phyloP scores from a whole-genome alignment of 1,140 invertebrate genomes.

The Hycleus cichorii region DNA sequence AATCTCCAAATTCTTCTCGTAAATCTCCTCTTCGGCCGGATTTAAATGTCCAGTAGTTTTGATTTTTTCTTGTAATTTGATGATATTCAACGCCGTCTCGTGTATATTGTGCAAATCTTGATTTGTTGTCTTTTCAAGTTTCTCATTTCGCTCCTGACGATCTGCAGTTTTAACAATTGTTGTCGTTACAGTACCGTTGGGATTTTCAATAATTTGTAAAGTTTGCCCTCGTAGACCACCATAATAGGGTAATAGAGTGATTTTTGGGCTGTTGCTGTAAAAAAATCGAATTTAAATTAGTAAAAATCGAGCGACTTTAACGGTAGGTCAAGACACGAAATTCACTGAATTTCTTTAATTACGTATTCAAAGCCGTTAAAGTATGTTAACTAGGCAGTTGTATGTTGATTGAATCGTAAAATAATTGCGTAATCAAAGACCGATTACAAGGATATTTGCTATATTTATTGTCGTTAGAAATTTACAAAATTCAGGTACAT shows the following conservation, averaged over 20 bases:
- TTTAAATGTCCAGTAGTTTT: slow-evolving; percentile 43
- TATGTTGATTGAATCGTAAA: slow-evolving; percentile 12
- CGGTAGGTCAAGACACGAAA: not conserved
- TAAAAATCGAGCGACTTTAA: not conserved
- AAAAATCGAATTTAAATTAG: not conserved
- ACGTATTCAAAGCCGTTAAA: slow-evolving; percentile 4
- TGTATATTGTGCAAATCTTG: slow-evolving; percentile 42
- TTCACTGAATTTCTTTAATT: not conserved
- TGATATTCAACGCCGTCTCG: slow-evolving; percentile 42
- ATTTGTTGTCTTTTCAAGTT: slow-evolving; percentile 29
- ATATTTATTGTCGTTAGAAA: not conserved
- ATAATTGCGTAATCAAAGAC: not conserved
- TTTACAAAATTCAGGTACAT: slow-evolving; percentile 1
- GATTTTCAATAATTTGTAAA: slow-evolving; percentile 50
- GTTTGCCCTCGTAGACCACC: slow-evolving; percentile 58
- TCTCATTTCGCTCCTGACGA: slow-evolving; percentile 25
- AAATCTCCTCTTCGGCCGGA: slow-evolving; percentile 41
- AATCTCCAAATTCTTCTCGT: slow-evolving; percentile 41
- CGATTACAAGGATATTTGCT: not conserved
- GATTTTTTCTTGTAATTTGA: slow-evolving; percentile 44
- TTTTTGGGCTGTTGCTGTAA: slow-evolving; percentile 20
- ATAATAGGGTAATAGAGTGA: slow-evolving; percentile 49
- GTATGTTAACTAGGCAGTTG: slow-evolving; percentile 5
- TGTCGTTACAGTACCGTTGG: slow-evolving; percentile 45
- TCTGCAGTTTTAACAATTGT: slow-evolving; percentile 38